Evolutionary conservation across 1,140 invertebrate species (phyloP).

Genomic region (Drosophila rhopaloa): DNA sequence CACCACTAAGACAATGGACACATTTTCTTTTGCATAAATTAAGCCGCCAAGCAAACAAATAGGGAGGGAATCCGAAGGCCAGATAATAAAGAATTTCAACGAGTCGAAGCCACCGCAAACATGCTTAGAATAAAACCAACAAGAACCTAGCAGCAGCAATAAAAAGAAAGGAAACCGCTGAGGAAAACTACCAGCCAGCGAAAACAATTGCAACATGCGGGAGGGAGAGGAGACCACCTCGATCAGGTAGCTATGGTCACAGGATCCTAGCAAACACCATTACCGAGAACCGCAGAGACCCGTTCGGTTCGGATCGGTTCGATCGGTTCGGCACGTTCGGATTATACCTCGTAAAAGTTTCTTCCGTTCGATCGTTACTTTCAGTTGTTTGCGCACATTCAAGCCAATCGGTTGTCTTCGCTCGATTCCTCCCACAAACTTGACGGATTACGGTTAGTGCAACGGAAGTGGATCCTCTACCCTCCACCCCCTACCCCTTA

Average conservation of each 20-base stretch:
- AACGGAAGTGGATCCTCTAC: slow-evolving; percentile 53
- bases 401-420: slow-evolving; percentile 74
- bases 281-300: background rate
- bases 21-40: slow-evolving; percentile 78
- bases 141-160: slow-evolving; percentile 22
- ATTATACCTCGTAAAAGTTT: slow-evolving; percentile 53
- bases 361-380: slow-evolving; percentile 72
- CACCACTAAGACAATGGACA: slow-evolving; percentile 68
- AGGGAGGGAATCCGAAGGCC: slow-evolving; percentile 35
- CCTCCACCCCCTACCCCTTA: background rate
- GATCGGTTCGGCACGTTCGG: slow-evolving; percentile 27
- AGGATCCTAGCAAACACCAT: slow-evolving; percentile 49
- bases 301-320: slow-evolving; percentile 3
- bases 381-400: slow-evolving; percentile 75
- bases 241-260: slow-evolving; percentile 33
- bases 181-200: slow-evolving; percentile 16
- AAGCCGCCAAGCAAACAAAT: slow-evolving; percentile 59
- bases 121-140: slow-evolving; percentile 77
- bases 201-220: slow-evolving; percentile 62
- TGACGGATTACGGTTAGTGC: slow-evolving; percentile 61
- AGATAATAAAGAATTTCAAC: slow-evolving; percentile 58
- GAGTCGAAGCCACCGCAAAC: slow-evolving; percentile 59
- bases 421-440: slow-evolving; percentile 25
- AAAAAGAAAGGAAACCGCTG: slow-evolving; percentile 34
- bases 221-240: slow-evolving; percentile 31